Evolutionary conservation across 2,113 vertebrate species (phyloP).

Genomic region (Sminthopsis crassicaudata): DNA sequence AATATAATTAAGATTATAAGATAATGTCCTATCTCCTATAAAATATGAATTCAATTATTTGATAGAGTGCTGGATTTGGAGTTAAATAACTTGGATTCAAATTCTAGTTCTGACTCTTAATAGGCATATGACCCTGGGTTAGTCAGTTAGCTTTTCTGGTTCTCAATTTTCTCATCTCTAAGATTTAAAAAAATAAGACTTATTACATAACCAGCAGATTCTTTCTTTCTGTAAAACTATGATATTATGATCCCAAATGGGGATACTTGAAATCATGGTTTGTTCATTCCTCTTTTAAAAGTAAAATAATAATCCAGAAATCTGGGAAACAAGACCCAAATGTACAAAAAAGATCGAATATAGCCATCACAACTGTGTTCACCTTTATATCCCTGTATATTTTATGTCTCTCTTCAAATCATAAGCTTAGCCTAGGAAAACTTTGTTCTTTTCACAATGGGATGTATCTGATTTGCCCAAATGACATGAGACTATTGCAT

Average conservation of each 20-base stretch:
- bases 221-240: background rate
- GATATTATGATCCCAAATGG: background rate
- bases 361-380: constrained; percentile 5
- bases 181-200: background rate
- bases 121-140: background rate
- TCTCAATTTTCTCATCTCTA: background rate
- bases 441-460: constrained; percentile 68
- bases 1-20: background rate
- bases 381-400: constrained; percentile 30
- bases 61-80: background rate
- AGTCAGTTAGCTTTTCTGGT: background rate
- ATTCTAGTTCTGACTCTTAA: background rate
- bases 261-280: constrained; percentile 16
- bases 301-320: background rate
- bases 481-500: constrained; percentile 63
- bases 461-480: constrained; percentile 71
- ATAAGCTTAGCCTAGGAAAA: constrained; percentile 47
- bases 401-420: constrained; percentile 47
- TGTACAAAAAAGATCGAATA: background rate
- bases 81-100: background rate
- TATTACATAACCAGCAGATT: background rate
- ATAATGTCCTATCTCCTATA: background rate
- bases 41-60: background rate
- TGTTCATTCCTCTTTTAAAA: background rate
- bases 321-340: background rate